phyloP scores from a whole-genome alignment of 2,113 vertebrate genomes.

The Apaloderma vittatum region DNA sequence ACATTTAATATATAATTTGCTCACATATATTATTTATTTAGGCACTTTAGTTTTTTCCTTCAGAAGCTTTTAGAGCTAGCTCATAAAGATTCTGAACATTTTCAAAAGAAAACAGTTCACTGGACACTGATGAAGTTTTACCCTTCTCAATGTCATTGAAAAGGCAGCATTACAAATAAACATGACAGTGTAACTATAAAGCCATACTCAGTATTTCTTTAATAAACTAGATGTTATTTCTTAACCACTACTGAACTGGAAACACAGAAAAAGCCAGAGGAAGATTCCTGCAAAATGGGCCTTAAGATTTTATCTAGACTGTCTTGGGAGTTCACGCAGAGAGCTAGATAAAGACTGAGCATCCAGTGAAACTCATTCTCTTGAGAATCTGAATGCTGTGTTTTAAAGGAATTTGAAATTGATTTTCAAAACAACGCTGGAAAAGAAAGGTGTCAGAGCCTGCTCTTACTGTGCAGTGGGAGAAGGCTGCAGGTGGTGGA shows the following conservation, averaged over 20 bases:
- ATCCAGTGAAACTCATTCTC: constrained; percentile 47
- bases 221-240: constrained; percentile 73
- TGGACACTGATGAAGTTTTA: constrained; percentile 62
- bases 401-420: constrained; percentile 38
- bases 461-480: background rate
- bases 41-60: constrained; percentile 67
- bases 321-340: constrained; percentile 38
- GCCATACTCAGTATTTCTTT: constrained; percentile 79
- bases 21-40: constrained; percentile 69
- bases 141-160: constrained; percentile 67
- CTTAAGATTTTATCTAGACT: constrained; percentile 68
- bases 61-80: constrained; percentile 64
- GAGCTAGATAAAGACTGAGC: constrained; percentile 37
- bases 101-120: constrained; percentile 46
- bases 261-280: constrained; percentile 60
- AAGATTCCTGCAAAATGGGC: constrained; percentile 69
- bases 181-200: constrained; percentile 78
- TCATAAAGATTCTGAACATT: constrained; percentile 61
- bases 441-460: constrained; percentile 22
- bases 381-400: constrained; percentile 44
- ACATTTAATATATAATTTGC: constrained; percentile 73
- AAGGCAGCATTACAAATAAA: constrained; percentile 69
- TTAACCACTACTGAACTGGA: constrained; percentile 70
- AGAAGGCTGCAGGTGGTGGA: constrained; percentile 9
- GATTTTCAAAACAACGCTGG: constrained; percentile 31